phyloP scores from a whole-genome alignment of 2,797 vertebrate genomes.

The Tiaroga cobitis region DNA sequence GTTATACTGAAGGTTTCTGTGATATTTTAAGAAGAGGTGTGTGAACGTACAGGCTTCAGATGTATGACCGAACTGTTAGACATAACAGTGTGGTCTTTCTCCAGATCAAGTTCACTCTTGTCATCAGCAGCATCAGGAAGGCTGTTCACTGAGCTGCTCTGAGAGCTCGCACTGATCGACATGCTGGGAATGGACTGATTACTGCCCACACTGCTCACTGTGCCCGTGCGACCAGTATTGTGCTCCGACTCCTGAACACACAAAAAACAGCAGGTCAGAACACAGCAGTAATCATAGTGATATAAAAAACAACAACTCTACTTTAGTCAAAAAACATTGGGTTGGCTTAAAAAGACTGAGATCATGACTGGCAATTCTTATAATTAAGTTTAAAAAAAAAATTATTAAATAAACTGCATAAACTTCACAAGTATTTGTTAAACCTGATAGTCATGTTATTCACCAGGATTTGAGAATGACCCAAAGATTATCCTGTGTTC shows the following conservation, averaged over 20 bases:
- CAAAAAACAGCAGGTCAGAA: too few species aligned
- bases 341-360: not conserved
- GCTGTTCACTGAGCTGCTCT: conserved; percentile 99
- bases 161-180: conserved; percentile 99
- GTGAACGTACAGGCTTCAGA: conserved; percentile 83
- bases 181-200: conserved; percentile 99
- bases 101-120: conserved; percentile 95
- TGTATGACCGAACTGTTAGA: conserved; percentile 99
- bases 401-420: not conserved
- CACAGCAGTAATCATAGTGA: conserved; percentile 46
- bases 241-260: conserved; percentile 87
- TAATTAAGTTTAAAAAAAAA: too few species aligned
- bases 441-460: not conserved
- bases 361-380: not conserved
- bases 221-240: conserved; percentile 89
- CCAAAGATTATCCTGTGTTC: not conserved
- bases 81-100: conserved; percentile 98
- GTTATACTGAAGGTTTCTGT: not conserved
- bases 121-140: conserved; percentile 96
- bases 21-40: not conserved
- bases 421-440: not conserved
- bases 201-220: conserved; percentile 96
- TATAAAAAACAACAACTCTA: not conserved
- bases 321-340: not conserved
- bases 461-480: not conserved